Conservation (phyloP, 2,888 invertebrate genomes). For the Netelia inedita region DNA sequence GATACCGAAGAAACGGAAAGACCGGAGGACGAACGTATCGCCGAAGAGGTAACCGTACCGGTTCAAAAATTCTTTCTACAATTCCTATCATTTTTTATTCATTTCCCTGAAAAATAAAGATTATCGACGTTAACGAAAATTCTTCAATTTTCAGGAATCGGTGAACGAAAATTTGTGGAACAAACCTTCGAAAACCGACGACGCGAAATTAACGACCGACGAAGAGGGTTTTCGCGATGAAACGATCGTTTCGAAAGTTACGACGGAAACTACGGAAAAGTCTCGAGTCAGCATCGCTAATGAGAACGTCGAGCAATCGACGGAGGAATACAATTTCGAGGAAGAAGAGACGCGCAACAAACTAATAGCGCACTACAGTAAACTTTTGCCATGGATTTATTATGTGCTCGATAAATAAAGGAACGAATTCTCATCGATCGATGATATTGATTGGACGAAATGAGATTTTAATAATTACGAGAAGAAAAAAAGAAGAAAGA, state of each 20-base stretch:
- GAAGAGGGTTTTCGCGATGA: constrained; percentile 3
- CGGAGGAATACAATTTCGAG: constrained; percentile 56
- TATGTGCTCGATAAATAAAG: constrained; percentile 77
- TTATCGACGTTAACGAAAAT: background rate
- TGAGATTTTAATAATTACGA: constrained; percentile 1
- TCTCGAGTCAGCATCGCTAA: constrained; percentile 4
- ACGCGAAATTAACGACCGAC: background rate
- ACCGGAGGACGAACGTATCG: constrained; percentile 36
- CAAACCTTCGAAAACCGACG: constrained; percentile 1
- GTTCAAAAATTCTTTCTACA: background rate
- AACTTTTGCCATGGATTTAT: constrained; percentile 80
- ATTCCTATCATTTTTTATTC: background rate
- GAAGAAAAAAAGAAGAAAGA: background rate
- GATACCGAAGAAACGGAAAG: constrained; percentile 59
- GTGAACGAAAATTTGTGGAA: constrained; percentile 15
- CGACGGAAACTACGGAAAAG: background rate
- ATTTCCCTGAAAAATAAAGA: background rate
- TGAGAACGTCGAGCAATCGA: constrained; percentile 45
- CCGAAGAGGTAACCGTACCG: constrained; percentile 26
- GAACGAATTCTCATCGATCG: constrained; percentile 38
- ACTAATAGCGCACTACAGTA: constrained; percentile 81
- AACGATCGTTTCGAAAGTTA: background rate
- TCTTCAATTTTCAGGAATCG: background rate
- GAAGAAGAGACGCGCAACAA: constrained; percentile 74
- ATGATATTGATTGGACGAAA: background rate